These are phyloP conservation scores for Glossosoma conforme DNA, from an alignment of 1,140 invertebrate genomes.

Conservation along the genomic window DNA sequence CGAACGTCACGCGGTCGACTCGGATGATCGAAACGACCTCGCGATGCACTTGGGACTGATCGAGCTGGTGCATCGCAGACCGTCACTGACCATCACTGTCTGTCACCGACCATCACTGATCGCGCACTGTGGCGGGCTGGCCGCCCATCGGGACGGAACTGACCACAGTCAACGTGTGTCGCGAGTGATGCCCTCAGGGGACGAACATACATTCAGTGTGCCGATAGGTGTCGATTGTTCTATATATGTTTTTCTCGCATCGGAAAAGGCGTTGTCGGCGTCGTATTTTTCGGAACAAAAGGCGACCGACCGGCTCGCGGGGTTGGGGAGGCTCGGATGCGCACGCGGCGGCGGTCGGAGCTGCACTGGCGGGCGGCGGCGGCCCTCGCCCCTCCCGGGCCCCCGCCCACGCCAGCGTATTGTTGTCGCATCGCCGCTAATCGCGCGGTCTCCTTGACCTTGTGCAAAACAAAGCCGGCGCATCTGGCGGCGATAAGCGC, in stretches of 20 bases:
- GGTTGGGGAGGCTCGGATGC: conserved; percentile 9
- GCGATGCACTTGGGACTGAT: conserved; percentile 20
- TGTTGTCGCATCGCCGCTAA: conserved; percentile 4
- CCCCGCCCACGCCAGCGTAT: neutral
- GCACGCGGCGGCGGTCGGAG: conserved; percentile 7
- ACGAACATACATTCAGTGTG: no score
- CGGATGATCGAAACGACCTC: conserved; percentile 7
- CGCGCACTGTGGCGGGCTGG: no score
- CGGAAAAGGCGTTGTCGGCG: neutral
- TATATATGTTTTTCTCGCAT: no score
- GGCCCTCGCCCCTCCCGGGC: neutral
- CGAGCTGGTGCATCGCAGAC: no score
- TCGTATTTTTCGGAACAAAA: no score
- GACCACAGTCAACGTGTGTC: no score
- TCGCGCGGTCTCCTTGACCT: conserved; percentile 24
- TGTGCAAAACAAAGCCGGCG: conserved; percentile 13
- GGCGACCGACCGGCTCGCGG: conserved; percentile 1
- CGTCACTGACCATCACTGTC: no score
- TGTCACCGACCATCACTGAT: no score
- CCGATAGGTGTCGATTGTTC: no score
- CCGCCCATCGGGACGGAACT: no score
- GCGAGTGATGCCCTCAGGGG: no score
- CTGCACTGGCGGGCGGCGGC: neutral
- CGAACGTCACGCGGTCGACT: neutral
- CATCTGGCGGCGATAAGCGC: conserved; percentile 2